A percentile compares a stretch with the other conserved stretches of the same genome.
These are phyloP conservation scores for Leptopilina myrica DNA, from an alignment of 2,888 invertebrate species.

Conservation along the genomic window DNA sequence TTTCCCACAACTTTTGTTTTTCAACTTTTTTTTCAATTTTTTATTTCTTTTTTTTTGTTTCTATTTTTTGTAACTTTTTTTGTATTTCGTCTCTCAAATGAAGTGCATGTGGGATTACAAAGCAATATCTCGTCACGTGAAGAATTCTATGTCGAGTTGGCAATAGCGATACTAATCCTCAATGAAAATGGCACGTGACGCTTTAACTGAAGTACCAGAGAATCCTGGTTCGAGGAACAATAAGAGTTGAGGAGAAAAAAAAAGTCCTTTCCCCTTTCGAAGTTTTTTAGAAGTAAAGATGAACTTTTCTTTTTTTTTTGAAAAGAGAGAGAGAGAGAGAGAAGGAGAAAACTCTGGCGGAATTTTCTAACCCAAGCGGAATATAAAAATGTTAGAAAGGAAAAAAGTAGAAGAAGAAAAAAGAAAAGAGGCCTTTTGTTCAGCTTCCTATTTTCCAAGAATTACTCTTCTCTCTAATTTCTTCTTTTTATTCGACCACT, in stretches of 20 bases:
- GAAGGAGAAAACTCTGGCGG: conserved; percentile 4
- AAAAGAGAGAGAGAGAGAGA: neutral
- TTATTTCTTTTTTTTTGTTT: too few species aligned
- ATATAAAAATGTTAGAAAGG: neutral
- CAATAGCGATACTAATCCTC: conserved; percentile 30
- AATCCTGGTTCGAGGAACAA: neutral
- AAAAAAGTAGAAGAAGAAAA: neutral
- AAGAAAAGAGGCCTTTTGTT: neutral
- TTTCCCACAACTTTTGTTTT: too few species aligned
- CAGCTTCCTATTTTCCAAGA: conserved; percentile 8
- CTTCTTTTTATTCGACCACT: neutral
- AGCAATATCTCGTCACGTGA: conserved; percentile 21
- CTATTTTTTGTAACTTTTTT: neutral
- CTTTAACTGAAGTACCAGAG: neutral
- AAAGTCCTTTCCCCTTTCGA: neutral
- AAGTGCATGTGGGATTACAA: conserved; percentile 24
- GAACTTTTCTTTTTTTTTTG: conserved; percentile 2
- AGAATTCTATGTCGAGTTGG: neutral
- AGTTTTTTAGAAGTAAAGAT: neutral
- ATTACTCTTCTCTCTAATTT: conserved; percentile 16
- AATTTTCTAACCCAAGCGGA: conserved; percentile 11
- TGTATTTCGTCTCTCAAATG: neutral
- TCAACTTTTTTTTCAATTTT: too few species aligned
- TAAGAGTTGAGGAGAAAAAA: neutral
- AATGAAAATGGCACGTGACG: conserved; percentile 6